Conservation (phyloP, 2,888 invertebrate species). For the Himalopsyche kuldschensis region DNA sequence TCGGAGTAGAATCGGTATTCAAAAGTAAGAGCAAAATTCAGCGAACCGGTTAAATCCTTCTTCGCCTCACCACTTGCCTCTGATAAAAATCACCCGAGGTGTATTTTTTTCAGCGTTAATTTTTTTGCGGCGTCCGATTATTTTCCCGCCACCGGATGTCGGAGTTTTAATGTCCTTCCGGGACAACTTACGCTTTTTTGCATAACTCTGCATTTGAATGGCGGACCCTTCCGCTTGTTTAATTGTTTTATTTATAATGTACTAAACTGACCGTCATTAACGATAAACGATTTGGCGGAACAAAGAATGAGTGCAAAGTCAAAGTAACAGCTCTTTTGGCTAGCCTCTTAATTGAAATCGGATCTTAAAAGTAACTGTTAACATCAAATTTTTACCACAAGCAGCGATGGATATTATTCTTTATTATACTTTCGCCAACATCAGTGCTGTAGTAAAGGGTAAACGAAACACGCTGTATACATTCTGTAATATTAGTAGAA, state of each 20-base stretch:
- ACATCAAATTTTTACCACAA: too few relatives aligned
- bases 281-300: neutral
- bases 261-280: neutral
- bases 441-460: too few relatives aligned
- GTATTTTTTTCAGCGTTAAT: neutral
- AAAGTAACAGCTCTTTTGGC: too few relatives aligned
- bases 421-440: too few relatives aligned
- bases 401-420: too few relatives aligned
- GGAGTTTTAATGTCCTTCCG: neutral
- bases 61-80: neutral
- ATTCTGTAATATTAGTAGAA: too few relatives aligned
- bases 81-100: neutral
- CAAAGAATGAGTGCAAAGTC: neutral
- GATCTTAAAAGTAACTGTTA: too few relatives aligned
- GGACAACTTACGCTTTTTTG: neutral
- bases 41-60: too few relatives aligned
- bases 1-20: too few relatives aligned
- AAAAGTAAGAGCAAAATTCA: too few relatives aligned
- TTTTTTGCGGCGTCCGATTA: neutral
- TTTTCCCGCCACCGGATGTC: neutral
- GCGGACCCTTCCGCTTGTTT: neutral
- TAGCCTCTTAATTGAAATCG: too few relatives aligned
- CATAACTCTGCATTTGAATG: neutral
- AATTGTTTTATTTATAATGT: neutral
- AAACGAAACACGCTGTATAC: too few relatives aligned